Conservation (phyloP, 2,888 invertebrate species). For the Eupeodes luniger region DNA sequence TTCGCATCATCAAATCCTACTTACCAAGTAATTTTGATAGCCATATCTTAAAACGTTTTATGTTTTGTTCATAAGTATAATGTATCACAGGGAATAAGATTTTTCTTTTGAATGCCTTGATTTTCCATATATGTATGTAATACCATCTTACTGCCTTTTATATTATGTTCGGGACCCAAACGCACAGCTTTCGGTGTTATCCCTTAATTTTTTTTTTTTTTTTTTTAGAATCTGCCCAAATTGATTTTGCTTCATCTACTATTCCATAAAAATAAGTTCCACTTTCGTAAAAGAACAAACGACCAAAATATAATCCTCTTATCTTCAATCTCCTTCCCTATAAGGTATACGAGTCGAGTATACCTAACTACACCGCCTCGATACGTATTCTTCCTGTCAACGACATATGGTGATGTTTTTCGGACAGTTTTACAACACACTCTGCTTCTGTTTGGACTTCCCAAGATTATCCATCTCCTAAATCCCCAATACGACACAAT, state of each 20-base stretch:
- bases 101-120: neutral
- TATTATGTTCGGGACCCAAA: neutral
- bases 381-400: slow-evolving; percentile 39
- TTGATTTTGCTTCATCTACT: slow-evolving; percentile 15
- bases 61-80: neutral
- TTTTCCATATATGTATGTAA: neutral
- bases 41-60: slow-evolving; percentile 16
- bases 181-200: neutral
- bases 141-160: neutral
- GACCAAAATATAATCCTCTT: slow-evolving; percentile 39
- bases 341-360: neutral
- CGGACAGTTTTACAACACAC: slow-evolving; percentile 29
- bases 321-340: slow-evolving; percentile 25
- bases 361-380: too few relatives aligned
- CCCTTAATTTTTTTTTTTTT: slow-evolving; percentile 6
- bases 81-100: neutral
- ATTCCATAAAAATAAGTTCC: slow-evolving; percentile 25
- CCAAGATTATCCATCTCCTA: slow-evolving; percentile 14
- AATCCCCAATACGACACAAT: slow-evolving; percentile 34
- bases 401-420: slow-evolving; percentile 38
- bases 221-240: slow-evolving; percentile 12
- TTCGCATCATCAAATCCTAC: slow-evolving; percentile 34
- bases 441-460: neutral
- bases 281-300: slow-evolving; percentile 35
- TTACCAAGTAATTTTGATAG: slow-evolving; percentile 27